phyloP scores from a whole-genome alignment of 2,797 vertebrate genomes.

The Phrynocephalus vlangalii region DNA sequence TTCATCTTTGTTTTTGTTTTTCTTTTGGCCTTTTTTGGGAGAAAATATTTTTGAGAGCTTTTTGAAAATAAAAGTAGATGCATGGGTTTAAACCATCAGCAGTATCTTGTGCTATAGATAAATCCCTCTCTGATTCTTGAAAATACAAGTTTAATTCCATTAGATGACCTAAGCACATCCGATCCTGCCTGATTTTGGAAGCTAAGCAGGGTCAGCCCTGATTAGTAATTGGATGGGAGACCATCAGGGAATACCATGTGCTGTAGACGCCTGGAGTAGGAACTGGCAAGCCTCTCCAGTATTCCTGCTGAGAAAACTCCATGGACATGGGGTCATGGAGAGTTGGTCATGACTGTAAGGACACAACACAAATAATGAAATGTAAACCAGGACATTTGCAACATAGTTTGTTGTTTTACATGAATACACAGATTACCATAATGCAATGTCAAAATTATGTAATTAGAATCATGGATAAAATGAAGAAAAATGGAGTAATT shows the following conservation, averaged over 20 bases:
- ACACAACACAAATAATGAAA: not conserved
- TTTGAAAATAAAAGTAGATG: not conserved
- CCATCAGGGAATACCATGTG: too few species aligned
- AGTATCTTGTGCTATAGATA: not conserved
- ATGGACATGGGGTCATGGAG: too few species aligned
- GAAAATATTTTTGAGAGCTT: not conserved
- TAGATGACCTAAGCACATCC: not conserved
- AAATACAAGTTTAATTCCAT: conserved; percentile 9
- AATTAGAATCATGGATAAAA: conserved; percentile 14
- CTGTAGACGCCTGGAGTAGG: too few species aligned
- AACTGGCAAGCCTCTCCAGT: too few species aligned
- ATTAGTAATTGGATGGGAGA: too few species aligned
- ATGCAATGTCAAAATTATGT: not conserved
- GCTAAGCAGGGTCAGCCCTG: too few species aligned
- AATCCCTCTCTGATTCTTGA: not conserved
- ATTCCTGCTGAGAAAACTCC: too few species aligned
- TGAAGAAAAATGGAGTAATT: not conserved
- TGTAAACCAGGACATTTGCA: conserved; percentile 1
- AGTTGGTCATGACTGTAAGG: too few species aligned
- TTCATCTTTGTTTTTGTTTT: not conserved
- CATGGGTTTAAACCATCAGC: not conserved
- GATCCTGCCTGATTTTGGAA: too few species aligned
- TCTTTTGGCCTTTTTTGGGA: not conserved
- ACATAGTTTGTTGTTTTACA: not conserved
- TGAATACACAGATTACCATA: conserved; percentile 5